phyloP scores from a whole-genome alignment of 2,797 vertebrate genomes.

The Siniperca undulata region DNA sequence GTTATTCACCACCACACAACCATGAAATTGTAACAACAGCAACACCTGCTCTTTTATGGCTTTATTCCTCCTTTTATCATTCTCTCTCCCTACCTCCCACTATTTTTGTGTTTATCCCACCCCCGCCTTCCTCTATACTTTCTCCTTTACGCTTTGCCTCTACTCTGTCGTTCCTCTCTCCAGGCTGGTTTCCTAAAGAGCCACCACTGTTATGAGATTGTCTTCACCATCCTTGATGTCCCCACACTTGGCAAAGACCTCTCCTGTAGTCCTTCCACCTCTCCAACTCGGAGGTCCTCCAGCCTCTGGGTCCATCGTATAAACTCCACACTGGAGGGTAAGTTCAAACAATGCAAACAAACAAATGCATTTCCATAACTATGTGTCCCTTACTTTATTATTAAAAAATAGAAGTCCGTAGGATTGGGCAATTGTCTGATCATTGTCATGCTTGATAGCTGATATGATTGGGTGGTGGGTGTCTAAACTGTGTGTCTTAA shows the following conservation, averaged over 20 bases:
- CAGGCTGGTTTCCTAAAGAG: constrained; percentile 94
- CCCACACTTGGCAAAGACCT: constrained; percentile 84
- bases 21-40: no score
- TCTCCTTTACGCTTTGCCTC: neutral
- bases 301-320: constrained; percentile 85
- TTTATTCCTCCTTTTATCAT: neutral
- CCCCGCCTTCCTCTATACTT: neutral
- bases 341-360: neutral
- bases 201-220: constrained; percentile 91
- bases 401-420: neutral
- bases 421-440: neutral
- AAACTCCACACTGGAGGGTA: constrained; percentile 85
- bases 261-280: constrained; percentile 81
- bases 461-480: neutral
- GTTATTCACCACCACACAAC: no score
- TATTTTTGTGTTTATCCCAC: no score
- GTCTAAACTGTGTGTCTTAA: neutral
- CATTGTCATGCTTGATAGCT: neutral
- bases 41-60: no score
- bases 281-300: constrained; percentile 62
- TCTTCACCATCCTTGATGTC: constrained; percentile 86
- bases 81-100: no score
- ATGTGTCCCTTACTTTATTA: neutral
- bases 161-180: neutral
- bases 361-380: neutral